These are phyloP conservation scores for Luperina testacea DNA, from an alignment of 2,888 invertebrate genomes.

Conservation along the genomic window DNA sequence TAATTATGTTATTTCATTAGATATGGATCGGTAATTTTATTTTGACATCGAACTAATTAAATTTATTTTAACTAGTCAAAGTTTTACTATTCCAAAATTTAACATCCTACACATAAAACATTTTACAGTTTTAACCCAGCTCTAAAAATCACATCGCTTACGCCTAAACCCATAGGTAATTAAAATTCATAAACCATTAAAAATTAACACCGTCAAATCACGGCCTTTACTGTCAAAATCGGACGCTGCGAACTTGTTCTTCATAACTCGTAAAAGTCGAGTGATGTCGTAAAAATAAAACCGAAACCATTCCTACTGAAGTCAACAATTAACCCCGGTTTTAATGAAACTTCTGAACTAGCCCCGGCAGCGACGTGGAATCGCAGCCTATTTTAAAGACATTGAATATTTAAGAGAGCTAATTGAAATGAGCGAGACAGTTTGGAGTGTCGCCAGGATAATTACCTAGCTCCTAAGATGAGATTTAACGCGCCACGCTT, in stretches of 20 bases:
- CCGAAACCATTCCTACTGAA: slow-evolving; percentile 79
- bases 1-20: slow-evolving; percentile 15
- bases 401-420: slow-evolving; percentile 90
- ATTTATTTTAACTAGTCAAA: not conserved
- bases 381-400: slow-evolving; percentile 89
- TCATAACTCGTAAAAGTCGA: slow-evolving; percentile 81
- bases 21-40: slow-evolving; percentile 19
- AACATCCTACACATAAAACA: slow-evolving; percentile 43
- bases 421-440: slow-evolving; percentile 90
- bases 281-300: slow-evolving; percentile 83
- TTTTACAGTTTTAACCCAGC: slow-evolving; percentile 54
- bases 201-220: slow-evolving; percentile 71
- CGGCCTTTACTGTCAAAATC: slow-evolving; percentile 73
- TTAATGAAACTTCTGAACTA: slow-evolving; percentile 88
- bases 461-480: slow-evolving; percentile 89
- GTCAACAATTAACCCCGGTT: slow-evolving; percentile 87
- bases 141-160: slow-evolving; percentile 53
- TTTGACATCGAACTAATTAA: slow-evolving; percentile 20
- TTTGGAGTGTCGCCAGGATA: slow-evolving; percentile 90
- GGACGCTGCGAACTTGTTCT: slow-evolving; percentile 74
- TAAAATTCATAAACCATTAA: slow-evolving; percentile 66
- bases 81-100: slow-evolving; percentile 17
- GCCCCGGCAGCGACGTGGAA: slow-evolving; percentile 77
- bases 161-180: slow-evolving; percentile 56
- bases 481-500: slow-evolving; percentile 88